Conservation (phyloP, 2,113 vertebrate species). For the Melospiza georgiana region DNA sequence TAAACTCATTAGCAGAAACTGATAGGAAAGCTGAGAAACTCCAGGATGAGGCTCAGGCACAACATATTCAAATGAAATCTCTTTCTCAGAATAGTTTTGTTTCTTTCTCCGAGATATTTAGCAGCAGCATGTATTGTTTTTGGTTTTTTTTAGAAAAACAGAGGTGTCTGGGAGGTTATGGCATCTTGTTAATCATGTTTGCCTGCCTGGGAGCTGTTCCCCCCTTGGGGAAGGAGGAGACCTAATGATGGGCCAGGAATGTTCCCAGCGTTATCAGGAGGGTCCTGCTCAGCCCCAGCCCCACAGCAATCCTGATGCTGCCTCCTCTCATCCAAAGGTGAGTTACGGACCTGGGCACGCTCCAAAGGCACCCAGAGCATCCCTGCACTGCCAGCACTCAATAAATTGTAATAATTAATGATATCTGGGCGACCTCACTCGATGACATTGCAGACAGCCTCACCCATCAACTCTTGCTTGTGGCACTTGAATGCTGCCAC, state of each 20-base stretch:
- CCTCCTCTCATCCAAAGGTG: background rate
- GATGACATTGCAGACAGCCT: background rate
- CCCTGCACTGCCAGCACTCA: background rate
- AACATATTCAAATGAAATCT: conserved; percentile 31
- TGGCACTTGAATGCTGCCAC: conserved; percentile 33
- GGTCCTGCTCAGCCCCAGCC: background rate
- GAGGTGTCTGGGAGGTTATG: background rate
- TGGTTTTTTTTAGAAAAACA: too few species aligned
- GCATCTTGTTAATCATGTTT: conserved; percentile 13
- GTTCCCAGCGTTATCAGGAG: background rate
- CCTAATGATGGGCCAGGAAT: background rate
- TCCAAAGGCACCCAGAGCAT: background rate
- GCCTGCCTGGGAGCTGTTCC: background rate
- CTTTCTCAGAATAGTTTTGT: background rate
- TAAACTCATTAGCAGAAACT: conserved; percentile 61
- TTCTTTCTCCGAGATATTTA: conserved; percentile 1
- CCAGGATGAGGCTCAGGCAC: conserved; percentile 12
- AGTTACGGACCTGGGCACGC: background rate
- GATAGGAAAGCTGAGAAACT: conserved; percentile 20
- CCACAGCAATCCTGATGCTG: background rate
- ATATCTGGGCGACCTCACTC: background rate
- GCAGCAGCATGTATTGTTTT: background rate
- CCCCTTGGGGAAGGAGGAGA: background rate
- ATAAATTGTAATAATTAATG: conserved; percentile 16
- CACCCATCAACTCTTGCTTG: background rate